Percentiles rank a stretch among this genome's conserved stretches.
These are phyloP conservation scores for Peucedramus taeniatus DNA, from an alignment of 2,113 vertebrate genomes.

Conservation along the genomic window DNA sequence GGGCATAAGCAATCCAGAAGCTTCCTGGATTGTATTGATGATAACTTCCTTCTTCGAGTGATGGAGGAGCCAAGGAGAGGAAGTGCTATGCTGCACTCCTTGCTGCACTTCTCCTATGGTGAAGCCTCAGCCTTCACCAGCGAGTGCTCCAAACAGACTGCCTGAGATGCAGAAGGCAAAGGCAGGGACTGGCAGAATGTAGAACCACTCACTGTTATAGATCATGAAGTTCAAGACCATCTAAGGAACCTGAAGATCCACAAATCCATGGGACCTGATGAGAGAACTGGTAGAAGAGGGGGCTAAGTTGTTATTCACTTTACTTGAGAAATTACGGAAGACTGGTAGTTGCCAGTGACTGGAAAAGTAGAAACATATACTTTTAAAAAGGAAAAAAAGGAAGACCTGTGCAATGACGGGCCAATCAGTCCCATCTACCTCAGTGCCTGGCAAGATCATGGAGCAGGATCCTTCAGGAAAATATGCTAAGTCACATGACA, in stretches of 20 bases:
- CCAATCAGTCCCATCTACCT: background rate
- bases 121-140: background rate
- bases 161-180: background rate
- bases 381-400: background rate
- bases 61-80: background rate
- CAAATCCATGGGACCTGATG: background rate
- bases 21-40: accelerated
- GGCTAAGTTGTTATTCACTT: background rate
- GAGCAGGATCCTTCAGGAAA: background rate
- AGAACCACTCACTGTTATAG: background rate
- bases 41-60: background rate
- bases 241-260: background rate
- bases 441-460: background rate
- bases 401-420: background rate
- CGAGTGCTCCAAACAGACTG: background rate
- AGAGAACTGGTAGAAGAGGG: background rate
- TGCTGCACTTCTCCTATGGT: too few relatives aligned
- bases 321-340: background rate
- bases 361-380: background rate
- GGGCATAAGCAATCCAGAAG: background rate
- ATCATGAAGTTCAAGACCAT: background rate
- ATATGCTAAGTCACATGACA: background rate
- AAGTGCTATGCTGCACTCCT: background rate
- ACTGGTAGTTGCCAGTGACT: background rate
- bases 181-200: background rate